Conservation (phyloP, 2,797 vertebrate species). For the Odontamblyopus rebecca region DNA sequence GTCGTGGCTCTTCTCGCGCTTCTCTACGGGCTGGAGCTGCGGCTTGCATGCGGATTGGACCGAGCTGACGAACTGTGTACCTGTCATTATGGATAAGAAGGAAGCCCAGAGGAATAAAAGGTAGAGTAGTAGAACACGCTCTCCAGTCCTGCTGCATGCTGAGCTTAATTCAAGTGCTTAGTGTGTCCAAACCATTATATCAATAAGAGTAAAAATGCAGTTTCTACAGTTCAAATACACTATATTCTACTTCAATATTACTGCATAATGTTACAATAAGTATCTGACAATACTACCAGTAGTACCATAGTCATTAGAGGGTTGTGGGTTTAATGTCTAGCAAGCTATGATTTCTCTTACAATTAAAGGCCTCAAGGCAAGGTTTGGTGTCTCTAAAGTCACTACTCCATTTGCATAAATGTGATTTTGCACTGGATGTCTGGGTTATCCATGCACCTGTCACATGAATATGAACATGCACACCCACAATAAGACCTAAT, state of each 20-base stretch:
- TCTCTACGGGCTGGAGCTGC: constrained; percentile 98
- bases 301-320: too few relatives aligned
- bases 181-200: not conserved
- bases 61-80: constrained; percentile 96
- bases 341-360: not conserved
- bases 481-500: not conserved
- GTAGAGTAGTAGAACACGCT: constrained; percentile 48
- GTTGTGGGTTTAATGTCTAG: not conserved
- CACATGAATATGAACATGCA: too few relatives aligned
- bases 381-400: not conserved
- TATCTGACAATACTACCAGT: not conserved
- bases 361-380: not conserved
- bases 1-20: constrained; percentile 97
- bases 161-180: constrained; percentile 9
- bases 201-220: constrained; percentile 10
- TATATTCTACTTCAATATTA: not conserved
- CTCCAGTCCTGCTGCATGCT: not conserved
- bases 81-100: constrained; percentile 91
- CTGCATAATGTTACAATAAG: not conserved
- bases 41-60: constrained; percentile 98
- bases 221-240: not conserved
- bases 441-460: too few relatives aligned
- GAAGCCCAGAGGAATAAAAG: constrained; percentile 85
- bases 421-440: too few relatives aligned
- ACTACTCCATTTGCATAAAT: not conserved